Base-by-base conservation (phyloP, 2,797 vertebrate genomes). In the Carduelis carduelis region DNA sequence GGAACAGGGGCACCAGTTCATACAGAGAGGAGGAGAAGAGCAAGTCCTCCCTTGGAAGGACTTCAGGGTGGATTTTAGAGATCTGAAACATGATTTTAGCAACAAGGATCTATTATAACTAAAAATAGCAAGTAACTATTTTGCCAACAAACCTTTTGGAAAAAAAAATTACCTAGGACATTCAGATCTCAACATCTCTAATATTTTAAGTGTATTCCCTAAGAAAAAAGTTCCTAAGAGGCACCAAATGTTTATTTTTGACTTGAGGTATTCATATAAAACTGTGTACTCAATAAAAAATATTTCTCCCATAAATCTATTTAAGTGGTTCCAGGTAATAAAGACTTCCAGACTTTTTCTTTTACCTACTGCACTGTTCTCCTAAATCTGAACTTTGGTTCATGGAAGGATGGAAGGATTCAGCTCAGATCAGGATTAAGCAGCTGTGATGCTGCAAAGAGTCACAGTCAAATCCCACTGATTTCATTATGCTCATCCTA, bases 401-500 rank as follows among this genome's bases (percentile, higher is more conserved):
- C 16, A 28, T 3, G 22, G 16, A 39, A 39, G 37, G 37, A 39
- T 12, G 55, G 55, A 69, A 69, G 21, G 55, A 59, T 44, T 80
- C 46, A 43, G 6, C 66, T 17, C 49, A 30, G 63, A 61, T 26
- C 23, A 50, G 24, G n/a, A 81, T 34, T 59, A 71, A 69, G 56
- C 64, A 52, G 24, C 68, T 74, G 63, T n/a, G 59, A 70, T 47
- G 53, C 22, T 69, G 59, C 55, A 21, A 18, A 60, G 23, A 56
- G 13, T 35, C 34, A 26, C 2, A 34, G 14, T 27, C 32, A 72
- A 74, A 78, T 37, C 2, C 0, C 43, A 56, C 1, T 14, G 20
- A 57, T 53, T 65, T 83, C 4, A 3, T 61, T 65, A 26, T 12
- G 24, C 12, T 43, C 11, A 5, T 0, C 2, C 4, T 28, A 76